Evolutionary conservation across 1,140 invertebrate species (phyloP).

Genomic region (Drosophila ananassae): DNA sequence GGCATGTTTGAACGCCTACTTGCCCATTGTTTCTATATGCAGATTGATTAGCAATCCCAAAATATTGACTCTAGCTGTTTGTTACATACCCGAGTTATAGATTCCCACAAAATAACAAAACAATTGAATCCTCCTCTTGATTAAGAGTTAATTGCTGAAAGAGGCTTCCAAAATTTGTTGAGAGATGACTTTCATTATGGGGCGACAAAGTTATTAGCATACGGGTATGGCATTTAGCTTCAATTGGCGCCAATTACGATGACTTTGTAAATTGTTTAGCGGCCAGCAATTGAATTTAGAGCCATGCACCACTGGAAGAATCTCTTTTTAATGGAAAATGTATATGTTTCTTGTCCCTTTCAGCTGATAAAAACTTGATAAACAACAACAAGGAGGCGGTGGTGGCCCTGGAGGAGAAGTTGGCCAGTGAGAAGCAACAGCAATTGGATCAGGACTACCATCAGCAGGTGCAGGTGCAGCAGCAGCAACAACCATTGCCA

Average conservation of each 20-base stretch:
- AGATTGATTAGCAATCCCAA: constrained; percentile 3
- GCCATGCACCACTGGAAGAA: constrained; percentile 6
- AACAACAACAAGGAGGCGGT: constrained; percentile 58
- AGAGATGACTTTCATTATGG: constrained; percentile 2
- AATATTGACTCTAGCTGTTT: constrained; percentile 1
- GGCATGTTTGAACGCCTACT: constrained; percentile 14
- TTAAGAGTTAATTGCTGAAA: constrained; percentile 24
- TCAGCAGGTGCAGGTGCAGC: constrained; percentile 37
- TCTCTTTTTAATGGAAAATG: constrained; percentile 21
- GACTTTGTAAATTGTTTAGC: constrained; percentile 71
- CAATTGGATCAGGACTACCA: constrained; percentile 34
- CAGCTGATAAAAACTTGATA: constrained; percentile 65
- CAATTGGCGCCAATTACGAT: constrained; percentile 77
- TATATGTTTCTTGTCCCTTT: constrained; percentile 22
- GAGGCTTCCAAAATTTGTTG: constrained; percentile 6
- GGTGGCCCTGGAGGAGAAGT: constrained; percentile 53
- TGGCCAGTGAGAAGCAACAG: constrained; percentile 39
- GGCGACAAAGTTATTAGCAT: constrained; percentile 39
- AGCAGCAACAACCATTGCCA: constrained; percentile 36
- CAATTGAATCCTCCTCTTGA: constrained; percentile 13
- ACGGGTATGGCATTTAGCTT: constrained; percentile 47
- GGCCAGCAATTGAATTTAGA: constrained; percentile 49
- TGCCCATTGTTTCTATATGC: not conserved
- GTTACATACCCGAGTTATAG: not conserved
- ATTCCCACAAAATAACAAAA: constrained; percentile 13